A percentile compares a stretch with the other conserved stretches of the same genome.
These are phyloP conservation scores for Chionoecetes opilio DNA, from an alignment of 1,140 invertebrate species.

Conservation along the genomic window DNA sequence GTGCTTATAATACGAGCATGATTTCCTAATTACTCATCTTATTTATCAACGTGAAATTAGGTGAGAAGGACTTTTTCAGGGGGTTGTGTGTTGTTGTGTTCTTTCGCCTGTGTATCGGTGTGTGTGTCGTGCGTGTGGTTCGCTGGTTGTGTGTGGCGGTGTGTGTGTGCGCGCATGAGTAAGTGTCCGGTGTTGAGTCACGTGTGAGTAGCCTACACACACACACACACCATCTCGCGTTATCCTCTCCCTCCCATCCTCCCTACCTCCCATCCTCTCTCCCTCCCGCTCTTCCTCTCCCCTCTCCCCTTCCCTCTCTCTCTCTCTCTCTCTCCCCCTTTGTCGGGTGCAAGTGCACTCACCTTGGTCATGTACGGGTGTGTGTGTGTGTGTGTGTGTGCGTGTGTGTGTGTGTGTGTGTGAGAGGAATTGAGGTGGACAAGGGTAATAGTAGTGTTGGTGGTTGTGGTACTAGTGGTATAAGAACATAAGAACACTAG, in stretches of 20 bases:
- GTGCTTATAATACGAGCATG: too few relatives aligned
- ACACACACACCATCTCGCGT: background rate
- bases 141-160: background rate
- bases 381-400: background rate
- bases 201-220: background rate
- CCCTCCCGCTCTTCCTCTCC: too few relatives aligned
- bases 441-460: too few relatives aligned
- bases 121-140: background rate
- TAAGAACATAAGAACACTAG: too few relatives aligned
- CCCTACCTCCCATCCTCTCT: background rate
- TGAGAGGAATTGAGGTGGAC: background rate
- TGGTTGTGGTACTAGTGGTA: too few relatives aligned
- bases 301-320: background rate
- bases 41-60: background rate
- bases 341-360: slow-evolving; percentile 16
- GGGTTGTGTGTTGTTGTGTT: background rate
- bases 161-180: background rate
- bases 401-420: background rate
- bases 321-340: background rate
- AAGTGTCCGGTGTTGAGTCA: slow-evolving; percentile 17
- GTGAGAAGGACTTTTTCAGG: too few relatives aligned
- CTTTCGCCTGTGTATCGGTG: background rate
- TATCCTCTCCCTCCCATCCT: too few relatives aligned
- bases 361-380: background rate
- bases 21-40: background rate